A percentile compares a stretch with the other conserved stretches of the same genome.
phyloP scores from a whole-genome alignment of 2,113 vertebrate genomes.

The Apodemus sylvaticus region DNA sequence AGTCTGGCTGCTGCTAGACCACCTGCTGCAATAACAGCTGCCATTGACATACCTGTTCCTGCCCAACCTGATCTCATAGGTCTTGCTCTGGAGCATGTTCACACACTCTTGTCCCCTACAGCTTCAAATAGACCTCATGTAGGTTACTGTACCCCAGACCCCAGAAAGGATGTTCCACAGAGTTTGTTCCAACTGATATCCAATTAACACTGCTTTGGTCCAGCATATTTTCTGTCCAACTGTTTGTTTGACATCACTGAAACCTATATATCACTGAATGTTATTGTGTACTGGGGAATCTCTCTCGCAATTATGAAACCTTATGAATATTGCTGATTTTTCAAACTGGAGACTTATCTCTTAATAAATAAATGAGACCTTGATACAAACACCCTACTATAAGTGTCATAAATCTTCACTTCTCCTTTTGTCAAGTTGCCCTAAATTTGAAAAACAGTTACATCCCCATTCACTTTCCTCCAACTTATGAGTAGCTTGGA shows the following conservation, averaged over 20 bases:
- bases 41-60: neutral
- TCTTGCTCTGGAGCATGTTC: neutral
- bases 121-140: too few species aligned
- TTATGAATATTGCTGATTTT: neutral
- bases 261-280: too few species aligned
- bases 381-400: neutral
- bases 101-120: too few species aligned
- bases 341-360: neutral
- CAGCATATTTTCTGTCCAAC: too few species aligned
- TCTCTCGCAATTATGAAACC: neutral
- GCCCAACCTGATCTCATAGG: neutral
- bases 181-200: too few species aligned
- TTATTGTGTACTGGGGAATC: too few species aligned
- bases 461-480: neutral
- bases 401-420: neutral
- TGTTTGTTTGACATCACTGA: too few species aligned
- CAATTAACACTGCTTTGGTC: too few species aligned
- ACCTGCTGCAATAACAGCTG: too few species aligned
- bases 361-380: neutral
- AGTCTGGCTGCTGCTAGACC: too few species aligned
- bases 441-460: neutral
- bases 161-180: neutral
- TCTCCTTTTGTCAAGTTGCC: neutral
- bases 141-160: too few species aligned
- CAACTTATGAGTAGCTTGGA: neutral